Conservation (phyloP, 2,888 invertebrate genomes). For the Nomada goodeniana region DNA sequence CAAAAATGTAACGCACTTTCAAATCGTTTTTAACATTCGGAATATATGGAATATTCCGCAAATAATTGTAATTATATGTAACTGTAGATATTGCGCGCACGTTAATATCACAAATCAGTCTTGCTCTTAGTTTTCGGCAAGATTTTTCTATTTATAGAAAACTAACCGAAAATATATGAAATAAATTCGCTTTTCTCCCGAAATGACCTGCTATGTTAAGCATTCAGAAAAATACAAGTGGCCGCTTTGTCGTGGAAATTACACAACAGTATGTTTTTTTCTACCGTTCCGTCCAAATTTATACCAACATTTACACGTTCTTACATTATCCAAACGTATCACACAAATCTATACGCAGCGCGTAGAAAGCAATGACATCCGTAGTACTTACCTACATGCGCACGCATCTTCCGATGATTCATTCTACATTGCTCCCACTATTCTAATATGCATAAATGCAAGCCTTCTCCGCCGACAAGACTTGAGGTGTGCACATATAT, state of each 20-base stretch:
- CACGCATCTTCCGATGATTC: constrained; percentile 62
- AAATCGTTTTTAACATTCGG: not conserved
- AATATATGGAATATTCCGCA: not conserved
- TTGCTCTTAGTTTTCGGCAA: constrained; percentile 3
- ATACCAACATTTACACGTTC: constrained; percentile 41
- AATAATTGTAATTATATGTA: not conserved
- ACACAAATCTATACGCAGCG: constrained; percentile 15
- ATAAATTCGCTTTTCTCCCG: constrained; percentile 13
- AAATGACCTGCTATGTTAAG: constrained; percentile 16
- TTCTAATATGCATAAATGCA: not conserved
- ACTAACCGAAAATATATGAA: constrained; percentile 61
- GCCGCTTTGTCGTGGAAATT: not conserved
- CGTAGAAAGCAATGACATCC: constrained; percentile 45
- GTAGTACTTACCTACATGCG: constrained; percentile 36
- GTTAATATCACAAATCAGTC: constrained; percentile 8
- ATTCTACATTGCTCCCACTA: constrained; percentile 29
- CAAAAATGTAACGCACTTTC: not conserved
- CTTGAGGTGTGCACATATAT: no score
- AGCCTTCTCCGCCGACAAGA: not conserved
- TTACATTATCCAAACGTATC: not conserved
- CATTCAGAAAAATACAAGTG: constrained; percentile 15
- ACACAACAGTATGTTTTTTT: not conserved
- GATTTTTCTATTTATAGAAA: constrained; percentile 69
- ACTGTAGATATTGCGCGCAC: not conserved
- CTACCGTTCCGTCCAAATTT: not conserved